A percentile compares a stretch with the other conserved stretches of the same genome.
Conservation (phyloP, 2,797 vertebrate genomes). For the Sardinella longiceps region DNA sequence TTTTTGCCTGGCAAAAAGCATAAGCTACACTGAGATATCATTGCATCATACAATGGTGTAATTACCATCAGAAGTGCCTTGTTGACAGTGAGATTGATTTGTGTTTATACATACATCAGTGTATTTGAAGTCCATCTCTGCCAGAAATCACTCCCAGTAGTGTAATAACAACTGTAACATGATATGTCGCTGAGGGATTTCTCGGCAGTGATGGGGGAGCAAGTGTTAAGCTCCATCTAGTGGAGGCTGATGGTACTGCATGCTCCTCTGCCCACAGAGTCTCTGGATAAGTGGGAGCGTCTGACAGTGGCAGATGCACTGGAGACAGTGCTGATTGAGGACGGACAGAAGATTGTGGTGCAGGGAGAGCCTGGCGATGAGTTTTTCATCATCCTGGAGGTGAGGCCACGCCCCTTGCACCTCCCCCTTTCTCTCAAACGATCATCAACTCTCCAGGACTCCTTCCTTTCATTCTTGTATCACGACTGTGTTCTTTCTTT, state of each 20-base stretch:
- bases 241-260: neutral
- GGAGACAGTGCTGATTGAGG: constrained; percentile 98
- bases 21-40: too few relatives aligned
- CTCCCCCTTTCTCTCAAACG: neutral
- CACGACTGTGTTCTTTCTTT: constrained; percentile 66
- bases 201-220: neutral
- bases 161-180: neutral
- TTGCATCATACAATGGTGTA: too few relatives aligned
- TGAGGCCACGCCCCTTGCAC: constrained; percentile 49
- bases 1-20: too few relatives aligned
- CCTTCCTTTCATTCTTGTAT: neutral
- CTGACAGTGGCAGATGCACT: constrained; percentile 95
- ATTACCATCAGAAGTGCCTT: neutral
- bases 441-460: neutral
- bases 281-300: constrained; percentile 98
- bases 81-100: neutral
- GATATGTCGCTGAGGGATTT: neutral
- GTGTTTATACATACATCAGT: neutral
- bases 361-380: constrained; percentile 98
- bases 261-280: constrained; percentile 75
- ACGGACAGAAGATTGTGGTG: constrained; percentile 98
- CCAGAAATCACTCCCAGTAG: neutral
- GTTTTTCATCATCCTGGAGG: constrained; percentile 99
- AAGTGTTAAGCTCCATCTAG: neutral
- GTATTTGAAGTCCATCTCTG: neutral